A percentile compares a stretch with the other conserved stretches of the same genome.
phyloP scores from a whole-genome alignment of 2,888 invertebrate species.

The Trichogramma dendrolimi region DNA sequence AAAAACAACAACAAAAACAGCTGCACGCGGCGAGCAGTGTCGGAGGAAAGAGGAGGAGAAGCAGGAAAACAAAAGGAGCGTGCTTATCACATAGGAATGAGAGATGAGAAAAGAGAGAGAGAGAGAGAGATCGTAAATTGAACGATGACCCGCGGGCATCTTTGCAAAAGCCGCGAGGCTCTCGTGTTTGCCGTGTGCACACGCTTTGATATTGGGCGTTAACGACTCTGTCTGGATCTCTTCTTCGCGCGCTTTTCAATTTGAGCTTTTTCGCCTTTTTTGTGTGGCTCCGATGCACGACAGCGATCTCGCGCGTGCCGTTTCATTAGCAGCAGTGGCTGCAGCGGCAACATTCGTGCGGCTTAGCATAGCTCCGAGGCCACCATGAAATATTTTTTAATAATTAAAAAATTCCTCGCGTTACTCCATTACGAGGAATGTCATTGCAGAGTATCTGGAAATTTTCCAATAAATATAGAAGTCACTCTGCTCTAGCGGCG shows the following conservation, averaged over 20 bases:
- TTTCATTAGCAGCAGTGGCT: too few species aligned
- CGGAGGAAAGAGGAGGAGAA: background rate
- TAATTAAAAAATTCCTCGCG: too few species aligned
- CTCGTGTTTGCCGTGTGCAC: background rate
- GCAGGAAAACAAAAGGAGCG: background rate
- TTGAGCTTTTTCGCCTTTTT: background rate
- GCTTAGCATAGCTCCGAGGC: too few species aligned
- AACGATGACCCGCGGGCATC: slow-evolving; percentile 37
- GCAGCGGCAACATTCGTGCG: too few species aligned
- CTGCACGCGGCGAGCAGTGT: background rate
- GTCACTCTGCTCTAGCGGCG: too few species aligned
- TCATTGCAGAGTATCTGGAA: too few species aligned
- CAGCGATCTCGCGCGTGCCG: background rate
- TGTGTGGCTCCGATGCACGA: background rate
- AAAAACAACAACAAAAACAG: background rate
- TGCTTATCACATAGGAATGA: slow-evolving; percentile 2
- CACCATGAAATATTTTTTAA: too few species aligned
- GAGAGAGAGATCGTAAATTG: slow-evolving; percentile 34
- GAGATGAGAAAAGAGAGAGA: slow-evolving; percentile 3
- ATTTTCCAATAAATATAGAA: too few species aligned
- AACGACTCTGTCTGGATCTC: background rate
- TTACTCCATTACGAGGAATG: too few species aligned
- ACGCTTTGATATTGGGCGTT: slow-evolving; percentile 15
- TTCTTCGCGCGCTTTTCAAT: too few species aligned
- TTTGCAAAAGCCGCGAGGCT: slow-evolving; percentile 27